Base-by-base conservation (phyloP, 2,797 vertebrate species). In the Paramormyrops hopkinsi region DNA sequence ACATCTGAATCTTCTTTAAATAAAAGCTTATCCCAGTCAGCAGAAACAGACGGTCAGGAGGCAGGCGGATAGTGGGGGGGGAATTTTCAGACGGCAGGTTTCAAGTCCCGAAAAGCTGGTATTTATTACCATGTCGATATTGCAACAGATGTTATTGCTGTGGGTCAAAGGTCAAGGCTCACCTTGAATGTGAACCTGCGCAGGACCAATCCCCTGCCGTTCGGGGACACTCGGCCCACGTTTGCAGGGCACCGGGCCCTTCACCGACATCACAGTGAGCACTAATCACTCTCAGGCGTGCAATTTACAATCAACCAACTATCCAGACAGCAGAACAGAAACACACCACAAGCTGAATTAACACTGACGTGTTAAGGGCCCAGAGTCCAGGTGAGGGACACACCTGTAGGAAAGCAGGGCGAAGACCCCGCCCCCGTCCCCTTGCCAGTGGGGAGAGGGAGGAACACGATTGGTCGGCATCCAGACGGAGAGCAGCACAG, bases 1-100 rank as follows among this genome's bases (percentile, higher is more conserved):
- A 85, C 56, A 59, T 59, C 79, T 44, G 79, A 89, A 54, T 46
- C 37, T 59, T 83, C 51, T n/a, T 87, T 87, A 19, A 54, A 51
- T 51, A 86, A 86, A 86, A 50, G 51, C 29, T 41, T 59, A 29
- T 87, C 14, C 14, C 22, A 17, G 25, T 59, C 33, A 54, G 50
- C 2, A 9, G 25, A 56, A 87, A 37, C 22, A 56, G 53, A 56
- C 11, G 5, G 25, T 19, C 25, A 54, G 51, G 29, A 41, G 53
- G 53, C 6, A 8, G 50, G 2, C 11, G 19, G 25, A 6, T 19
- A 19, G 17, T 19, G 12, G 3, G 46, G 12, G 1, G 9, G 50
- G 3, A 2, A 41, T 59, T 53, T 51, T 51, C 19, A 86, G 29
- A 53, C 50, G 84, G 9, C 50, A 50, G 46, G 22, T 84, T 50